These are phyloP conservation scores for Sakesphorus luctuosus DNA, from an alignment of 2,113 vertebrate species.

Conservation along the genomic window DNA sequence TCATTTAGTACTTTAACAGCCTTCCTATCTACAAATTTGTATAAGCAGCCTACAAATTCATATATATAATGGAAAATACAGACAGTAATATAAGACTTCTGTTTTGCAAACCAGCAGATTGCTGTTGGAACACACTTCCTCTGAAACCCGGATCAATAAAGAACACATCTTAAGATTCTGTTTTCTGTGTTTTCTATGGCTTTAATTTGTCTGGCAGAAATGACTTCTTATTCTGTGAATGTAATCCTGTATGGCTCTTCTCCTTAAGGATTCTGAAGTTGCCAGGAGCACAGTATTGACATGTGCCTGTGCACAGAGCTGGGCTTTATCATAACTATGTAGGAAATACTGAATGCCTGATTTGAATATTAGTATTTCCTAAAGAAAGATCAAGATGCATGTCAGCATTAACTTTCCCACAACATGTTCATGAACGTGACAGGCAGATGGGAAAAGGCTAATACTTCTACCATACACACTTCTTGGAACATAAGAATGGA, in stretches of 20 bases:
- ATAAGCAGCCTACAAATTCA: neutral
- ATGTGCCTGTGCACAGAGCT: neutral
- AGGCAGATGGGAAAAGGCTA: neutral
- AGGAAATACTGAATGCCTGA: neutral
- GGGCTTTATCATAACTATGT: neutral
- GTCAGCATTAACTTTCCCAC: neutral
- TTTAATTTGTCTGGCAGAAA: neutral
- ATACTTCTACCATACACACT: neutral
- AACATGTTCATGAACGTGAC: neutral
- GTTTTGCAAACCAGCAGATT: neutral
- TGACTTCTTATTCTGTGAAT: neutral
- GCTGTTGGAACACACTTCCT: neutral
- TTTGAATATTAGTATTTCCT: neutral
- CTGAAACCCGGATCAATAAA: neutral
- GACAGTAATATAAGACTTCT: neutral
- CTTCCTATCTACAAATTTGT: neutral
- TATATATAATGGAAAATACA: neutral
- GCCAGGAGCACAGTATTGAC: neutral
- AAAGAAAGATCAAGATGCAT: neutral
- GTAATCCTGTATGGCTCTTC: neutral
- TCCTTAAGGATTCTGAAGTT: neutral
- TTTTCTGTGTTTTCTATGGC: neutral
- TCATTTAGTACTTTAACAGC: neutral
- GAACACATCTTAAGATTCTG: neutral
- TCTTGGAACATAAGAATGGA: neutral